Base-by-base conservation (phyloP, 2,113 vertebrate genomes). In the Prionailurus bengalensis region DNA sequence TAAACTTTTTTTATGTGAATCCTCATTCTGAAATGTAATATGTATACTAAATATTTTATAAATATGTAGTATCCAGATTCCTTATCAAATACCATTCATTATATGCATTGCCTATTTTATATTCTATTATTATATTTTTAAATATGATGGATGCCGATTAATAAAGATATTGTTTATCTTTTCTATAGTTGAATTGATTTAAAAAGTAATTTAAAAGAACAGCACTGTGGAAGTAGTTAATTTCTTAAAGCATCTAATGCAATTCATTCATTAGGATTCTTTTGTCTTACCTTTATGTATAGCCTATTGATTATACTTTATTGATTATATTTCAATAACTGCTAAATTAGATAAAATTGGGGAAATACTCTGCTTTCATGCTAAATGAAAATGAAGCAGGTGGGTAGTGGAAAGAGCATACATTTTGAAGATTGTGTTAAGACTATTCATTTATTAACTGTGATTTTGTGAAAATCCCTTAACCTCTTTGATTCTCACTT, bases 201-300 rank as follows among this genome's bases (percentile, higher is more conserved):
- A 7, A 27, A 89, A 92, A 85, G 14, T 45, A 51, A 92, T 81
- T 76, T 85, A 31, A 51, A 90, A 53, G 33, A 70, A 42, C 4
- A 68, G 12, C 5, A 23, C 12, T 42, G 31, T 3, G 7, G 23
- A 61, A 76, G 14, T 61, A 48, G 21, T 81, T 63, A 85, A 45
- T 81, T 76, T 6, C 9, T n/a, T 84, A 39, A 85, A 84, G 1
- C 13, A 63, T 23, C 81, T 81, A 31, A 42, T 70, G 78, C 55
- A 88, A 29, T 39, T 83, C 53, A 93, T 76, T 86, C 51, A 82
- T 58, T 65, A 79, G 48, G 33, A 82, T 94, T 80, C n/a, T 89
- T 36, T 58, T 95, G 33, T 29, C 4, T 63, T 6, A 70, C 1
- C 53, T 51, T 17, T 84, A 88, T 31, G 4, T 36, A 90, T 0